A percentile compares a stretch with the other conserved stretches of the same genome.
Conservation (phyloP, 2,797 vertebrate genomes). For the Phataginus tetradactyla region DNA sequence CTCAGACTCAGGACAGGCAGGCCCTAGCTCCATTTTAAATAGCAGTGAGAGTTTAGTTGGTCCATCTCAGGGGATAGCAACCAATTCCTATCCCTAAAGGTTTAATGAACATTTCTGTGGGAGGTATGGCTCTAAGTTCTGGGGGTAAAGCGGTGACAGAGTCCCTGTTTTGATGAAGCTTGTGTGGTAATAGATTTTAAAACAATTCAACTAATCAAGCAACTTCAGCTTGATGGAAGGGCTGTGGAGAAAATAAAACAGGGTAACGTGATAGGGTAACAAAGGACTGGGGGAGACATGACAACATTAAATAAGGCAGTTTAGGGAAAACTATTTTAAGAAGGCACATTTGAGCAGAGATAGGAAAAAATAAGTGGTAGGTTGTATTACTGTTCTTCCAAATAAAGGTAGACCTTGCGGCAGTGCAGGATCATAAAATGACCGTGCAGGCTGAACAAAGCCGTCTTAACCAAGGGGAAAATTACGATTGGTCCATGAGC, state of each 20-base stretch:
- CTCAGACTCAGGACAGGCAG: not conserved
- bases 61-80: conserved; percentile 43
- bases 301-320: not conserved
- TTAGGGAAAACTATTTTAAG: not conserved
- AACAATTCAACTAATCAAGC: conserved; percentile 27
- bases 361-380: not conserved
- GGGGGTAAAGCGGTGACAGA: not conserved
- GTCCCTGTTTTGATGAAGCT: not conserved
- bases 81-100: conserved; percentile 20
- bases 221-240: not conserved
- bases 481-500: not conserved
- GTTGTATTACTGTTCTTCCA: not conserved
- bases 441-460: not conserved
- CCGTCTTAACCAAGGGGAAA: not conserved
- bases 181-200: not conserved
- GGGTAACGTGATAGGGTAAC: not conserved
- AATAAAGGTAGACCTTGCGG: not conserved
- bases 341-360: not conserved
- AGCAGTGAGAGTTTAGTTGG: not conserved
- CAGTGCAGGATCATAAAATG: accelerated
- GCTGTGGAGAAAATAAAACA: not conserved
- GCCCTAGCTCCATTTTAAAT: not conserved
- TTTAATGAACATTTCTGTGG: not conserved
- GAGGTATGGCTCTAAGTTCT: not conserved
- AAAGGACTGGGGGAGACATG: not conserved